These are phyloP conservation scores for Drosophila eohydei DNA, from an alignment of 2,888 invertebrate genomes.

Conservation along the genomic window DNA sequence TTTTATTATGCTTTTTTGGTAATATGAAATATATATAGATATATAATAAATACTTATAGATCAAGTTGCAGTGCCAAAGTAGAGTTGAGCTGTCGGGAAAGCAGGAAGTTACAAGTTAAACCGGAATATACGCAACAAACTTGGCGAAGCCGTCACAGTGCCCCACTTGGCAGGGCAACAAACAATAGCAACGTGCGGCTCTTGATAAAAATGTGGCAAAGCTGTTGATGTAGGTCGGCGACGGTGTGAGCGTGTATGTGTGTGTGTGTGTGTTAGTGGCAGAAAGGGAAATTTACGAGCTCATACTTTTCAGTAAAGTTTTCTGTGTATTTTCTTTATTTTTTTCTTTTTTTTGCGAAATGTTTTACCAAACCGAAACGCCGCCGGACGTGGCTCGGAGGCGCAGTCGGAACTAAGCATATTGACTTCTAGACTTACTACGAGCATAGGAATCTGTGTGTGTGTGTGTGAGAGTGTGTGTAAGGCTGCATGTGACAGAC, in stretches of 20 bases:
- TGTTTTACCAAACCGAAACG: conserved; percentile 28
- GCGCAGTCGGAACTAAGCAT: conserved; percentile 20
- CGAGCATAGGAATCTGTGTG: background rate
- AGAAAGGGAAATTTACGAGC: conserved; percentile 59
- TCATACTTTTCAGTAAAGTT: conserved; percentile 43
- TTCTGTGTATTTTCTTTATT: conserved; percentile 27
- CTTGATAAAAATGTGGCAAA: conserved; percentile 51
- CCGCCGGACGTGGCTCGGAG: conserved; percentile 12
- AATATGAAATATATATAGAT: background rate
- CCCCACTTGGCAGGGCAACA: conserved; percentile 39
- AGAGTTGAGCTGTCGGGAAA: too few relatives aligned
- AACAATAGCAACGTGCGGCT: conserved; percentile 41
- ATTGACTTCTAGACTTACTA: conserved; percentile 39
- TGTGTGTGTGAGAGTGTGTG: conserved; percentile 8
- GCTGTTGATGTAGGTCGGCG: conserved; percentile 58
- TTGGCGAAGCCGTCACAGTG: background rate
- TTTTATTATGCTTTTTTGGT: too few relatives aligned
- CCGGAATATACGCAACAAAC: conserved; percentile 20
- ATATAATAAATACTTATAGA: background rate
- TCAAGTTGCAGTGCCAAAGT: background rate
- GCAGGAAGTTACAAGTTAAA: background rate
- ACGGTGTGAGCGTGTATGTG: background rate
- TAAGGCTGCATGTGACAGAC: conserved; percentile 32
- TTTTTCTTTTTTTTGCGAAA: background rate
- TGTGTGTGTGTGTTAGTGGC: background rate